phyloP scores from a whole-genome alignment of 2,797 vertebrate genomes.

The Potorous gilbertii region DNA sequence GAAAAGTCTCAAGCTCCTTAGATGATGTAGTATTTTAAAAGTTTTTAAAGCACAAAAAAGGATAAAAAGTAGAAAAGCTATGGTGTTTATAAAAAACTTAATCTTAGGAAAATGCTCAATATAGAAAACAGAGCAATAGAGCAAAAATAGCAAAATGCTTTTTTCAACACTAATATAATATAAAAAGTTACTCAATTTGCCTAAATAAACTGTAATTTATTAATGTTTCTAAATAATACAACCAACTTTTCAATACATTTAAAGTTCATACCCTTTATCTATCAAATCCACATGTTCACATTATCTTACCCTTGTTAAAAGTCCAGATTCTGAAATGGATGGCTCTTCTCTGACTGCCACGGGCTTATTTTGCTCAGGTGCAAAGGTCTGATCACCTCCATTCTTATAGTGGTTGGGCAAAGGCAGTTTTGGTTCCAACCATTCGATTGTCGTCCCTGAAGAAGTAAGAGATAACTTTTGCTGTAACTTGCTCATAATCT shows the following conservation, averaged over 20 bases:
- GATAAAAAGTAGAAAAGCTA: slow-evolving; percentile 29
- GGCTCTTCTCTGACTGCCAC: slow-evolving; percentile 87
- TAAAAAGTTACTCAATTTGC: background rate
- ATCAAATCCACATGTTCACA: slow-evolving; percentile 51
- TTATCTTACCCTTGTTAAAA: slow-evolving; percentile 91
- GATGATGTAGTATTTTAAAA: slow-evolving; percentile 40
- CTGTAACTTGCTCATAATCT: slow-evolving; percentile 91
- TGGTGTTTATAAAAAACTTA: background rate
- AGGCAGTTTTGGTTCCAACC: slow-evolving; percentile 96
- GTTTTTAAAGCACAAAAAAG: slow-evolving; percentile 37
- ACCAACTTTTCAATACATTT: background rate
- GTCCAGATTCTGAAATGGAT: slow-evolving; percentile 87
- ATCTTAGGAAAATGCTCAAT: slow-evolving; percentile 28
- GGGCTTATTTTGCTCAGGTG: slow-evolving; percentile 86
- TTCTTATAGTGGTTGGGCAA: slow-evolving; percentile 94
- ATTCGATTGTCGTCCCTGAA: slow-evolving; percentile 95
- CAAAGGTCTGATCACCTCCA: slow-evolving; percentile 89
- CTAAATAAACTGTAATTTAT: background rate
- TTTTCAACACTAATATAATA: slow-evolving; percentile 20
- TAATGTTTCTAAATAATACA: background rate
- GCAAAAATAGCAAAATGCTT: background rate
- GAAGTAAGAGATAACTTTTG: slow-evolving; percentile 85
- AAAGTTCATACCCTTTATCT: background rate
- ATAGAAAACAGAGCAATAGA: background rate
- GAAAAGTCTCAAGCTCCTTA: background rate